Conservation (phyloP, 2,113 vertebrate genomes). For the Chunga burmeisteri region DNA sequence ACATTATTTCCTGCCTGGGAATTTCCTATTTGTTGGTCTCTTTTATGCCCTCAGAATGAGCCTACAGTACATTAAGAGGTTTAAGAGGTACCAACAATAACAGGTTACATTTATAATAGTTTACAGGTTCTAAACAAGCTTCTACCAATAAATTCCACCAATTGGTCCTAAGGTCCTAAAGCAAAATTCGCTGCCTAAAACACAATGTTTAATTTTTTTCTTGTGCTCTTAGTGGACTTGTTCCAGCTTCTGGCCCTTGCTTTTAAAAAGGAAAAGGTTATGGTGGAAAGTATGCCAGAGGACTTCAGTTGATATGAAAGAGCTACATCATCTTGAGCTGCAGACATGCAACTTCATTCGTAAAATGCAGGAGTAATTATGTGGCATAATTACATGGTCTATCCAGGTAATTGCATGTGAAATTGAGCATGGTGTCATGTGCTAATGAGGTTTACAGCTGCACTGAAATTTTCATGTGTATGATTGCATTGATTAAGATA, state of each 20-base stretch:
- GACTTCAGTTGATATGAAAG: not conserved
- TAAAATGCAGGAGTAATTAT: conserved; percentile 26
- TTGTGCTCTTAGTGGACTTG: not conserved
- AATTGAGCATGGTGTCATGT: conserved; percentile 35
- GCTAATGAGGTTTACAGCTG: conserved; percentile 39
- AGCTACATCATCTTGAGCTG: not conserved
- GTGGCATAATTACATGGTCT: conserved; percentile 24
- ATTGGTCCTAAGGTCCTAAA: not conserved
- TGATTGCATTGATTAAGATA: conserved; percentile 5
- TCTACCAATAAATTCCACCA: not conserved
- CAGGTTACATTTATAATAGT: not conserved
- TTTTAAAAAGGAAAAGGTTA: not conserved
- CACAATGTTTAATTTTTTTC: not conserved
- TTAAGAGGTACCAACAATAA: not conserved
- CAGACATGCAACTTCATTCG: not conserved
- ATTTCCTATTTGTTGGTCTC: conserved; percentile 3
- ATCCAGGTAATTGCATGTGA: conserved; percentile 39
- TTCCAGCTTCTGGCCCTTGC: not conserved
- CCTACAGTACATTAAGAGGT: not conserved
- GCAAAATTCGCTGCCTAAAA: not conserved
- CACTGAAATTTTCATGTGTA: conserved; percentile 11
- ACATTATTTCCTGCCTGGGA: not conserved
- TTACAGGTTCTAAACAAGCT: not conserved
- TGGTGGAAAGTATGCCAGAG: not conserved
- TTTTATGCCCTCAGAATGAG: not conserved